Base-by-base conservation (phyloP, 2,113 vertebrate species). In the Stigmatopora nigra region DNA sequence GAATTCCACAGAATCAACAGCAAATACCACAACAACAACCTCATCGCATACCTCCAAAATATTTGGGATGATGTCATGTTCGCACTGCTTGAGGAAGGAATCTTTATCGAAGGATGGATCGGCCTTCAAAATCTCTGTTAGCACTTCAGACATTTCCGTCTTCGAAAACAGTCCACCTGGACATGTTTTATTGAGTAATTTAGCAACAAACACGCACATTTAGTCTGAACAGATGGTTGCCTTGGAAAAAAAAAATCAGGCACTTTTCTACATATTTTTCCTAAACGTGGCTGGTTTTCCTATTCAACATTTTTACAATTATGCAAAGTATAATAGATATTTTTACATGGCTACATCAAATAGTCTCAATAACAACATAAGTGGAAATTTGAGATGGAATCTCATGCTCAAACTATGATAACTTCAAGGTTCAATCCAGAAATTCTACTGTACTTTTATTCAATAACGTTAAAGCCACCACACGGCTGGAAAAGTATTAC, bases 31-130 rank as follows among this genome's bases (percentile, higher is more conserved):
- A 7, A 56, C 31, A 8, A 56, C 13, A 6, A 2, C n/a, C 15
- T 15, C 3, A 0, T 9, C 35, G 38, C 67, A 17, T 73, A 97
- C 97, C 95, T 99, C 97, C 14, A 99, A 81, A 60, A 99, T 74
- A 38, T 98, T 98, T 76, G 97, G 97, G 71, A 98, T 98, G 76
- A 99, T 98, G 76, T 98, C 95, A 0, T 16, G 48, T 80, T 98
- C 92, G 0, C 97, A 99, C 41, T 94, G 94, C 74, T 90, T 92
- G 36, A 99, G 86, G 80, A 99, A 99, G 0, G 83, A 88, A 53
- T 99, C 95, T 78, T 95, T 98, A 82, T 98, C 95, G 2, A 99
- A 99, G 69, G 84, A 87, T 0, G 94, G 96, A 78, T 99, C 97
- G 52, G 90, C 93, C 31, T 89, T 92, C 45, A 99, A 86, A 78